Evolutionary conservation across 2,888 invertebrate species (phyloP), one percentile per base, ranked within the genome.

Genomic region (Noctua janthina): DNA sequence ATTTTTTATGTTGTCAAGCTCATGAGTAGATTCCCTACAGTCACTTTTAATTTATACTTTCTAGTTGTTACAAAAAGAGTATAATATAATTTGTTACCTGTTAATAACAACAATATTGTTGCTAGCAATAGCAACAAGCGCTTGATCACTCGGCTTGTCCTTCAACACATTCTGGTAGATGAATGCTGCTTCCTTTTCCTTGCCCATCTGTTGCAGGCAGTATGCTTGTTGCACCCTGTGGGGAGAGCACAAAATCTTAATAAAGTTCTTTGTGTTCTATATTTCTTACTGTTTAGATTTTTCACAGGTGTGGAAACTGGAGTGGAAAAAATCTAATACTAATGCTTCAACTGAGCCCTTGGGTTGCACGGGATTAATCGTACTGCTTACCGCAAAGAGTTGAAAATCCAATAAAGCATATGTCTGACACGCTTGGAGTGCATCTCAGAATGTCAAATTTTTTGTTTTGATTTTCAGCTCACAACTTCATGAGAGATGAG

Each of bases 31-130:
- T 1, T 43, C 43, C 43, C 43, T 43, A 43, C 7, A 43, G 43
- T 11, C 46, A 11, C 46, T 46, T 46, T 46, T 10, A 46, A 43
- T 43, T 43, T 8, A 8, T 43, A 43, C 43, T 8, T 43, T 43
- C 43, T 11, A 46, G 46, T 49, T 49, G 46, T 49, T 49, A 13
- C 46, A 49, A 49, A 49, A 49, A 46, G 46, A 11, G 46, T 46
- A 46, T 46, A 11, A 17, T 51, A 51, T 17, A 17, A 15, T 49
- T 6, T 51, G 51, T 78, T 76, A 96, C 97, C 96, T 98, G 93
- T 99, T 99, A 46, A 99, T 98, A 51, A 99, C 98, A 8, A 99
- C 98, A 23, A 99, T 97, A 94, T 99, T 99, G 95, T 99, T 99
- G 93, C 99, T 98, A 1, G 99, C 99, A 7, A 99, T 99, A 20